Evolutionary conservation across 2,888 invertebrate species (phyloP).

Genomic region (Megalurothrips usitatus): DNA sequence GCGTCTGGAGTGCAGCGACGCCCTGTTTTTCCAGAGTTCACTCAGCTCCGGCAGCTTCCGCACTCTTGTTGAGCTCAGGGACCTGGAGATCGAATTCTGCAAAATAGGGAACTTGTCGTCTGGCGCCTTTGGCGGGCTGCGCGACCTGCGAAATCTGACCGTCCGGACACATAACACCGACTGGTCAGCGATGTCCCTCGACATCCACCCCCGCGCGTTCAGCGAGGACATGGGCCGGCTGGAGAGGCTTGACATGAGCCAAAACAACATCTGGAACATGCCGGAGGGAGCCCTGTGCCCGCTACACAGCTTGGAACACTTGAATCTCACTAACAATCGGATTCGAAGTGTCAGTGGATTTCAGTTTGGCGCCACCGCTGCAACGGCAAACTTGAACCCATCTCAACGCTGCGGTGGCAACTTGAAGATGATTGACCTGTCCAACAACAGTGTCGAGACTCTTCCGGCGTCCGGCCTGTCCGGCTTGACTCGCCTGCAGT

Average conservation of each 20-base stretch:
- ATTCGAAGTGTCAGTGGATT: constrained; percentile 70
- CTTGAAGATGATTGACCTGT: constrained; percentile 66
- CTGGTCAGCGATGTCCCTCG: constrained; percentile 75
- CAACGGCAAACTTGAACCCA: constrained; percentile 46
- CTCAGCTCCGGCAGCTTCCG: constrained; percentile 71
- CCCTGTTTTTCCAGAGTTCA: constrained; percentile 74
- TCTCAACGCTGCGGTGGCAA: constrained; percentile 66
- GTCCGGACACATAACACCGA: constrained; percentile 79
- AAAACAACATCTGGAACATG: constrained; percentile 75
- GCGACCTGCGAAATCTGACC: constrained; percentile 71
- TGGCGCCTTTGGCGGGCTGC: constrained; percentile 75
- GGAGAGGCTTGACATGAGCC: constrained; percentile 68
- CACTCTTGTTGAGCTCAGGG: constrained; percentile 68
- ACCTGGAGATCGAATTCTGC: constrained; percentile 75
- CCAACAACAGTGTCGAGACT: constrained; percentile 71
- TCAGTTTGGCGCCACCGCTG: constrained; percentile 55
- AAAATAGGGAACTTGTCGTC: constrained; percentile 76
- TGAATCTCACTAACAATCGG: constrained; percentile 75
- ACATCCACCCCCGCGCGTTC: constrained; percentile 69
- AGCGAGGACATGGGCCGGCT: constrained; percentile 67
- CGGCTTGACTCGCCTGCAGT: constrained; percentile 64
- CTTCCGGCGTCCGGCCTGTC: constrained; percentile 68
- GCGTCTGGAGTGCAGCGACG: constrained; percentile 73
- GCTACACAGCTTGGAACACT: constrained; percentile 65
- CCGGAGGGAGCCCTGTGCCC: constrained; percentile 73